Conservation (phyloP, 2,797 vertebrate genomes). For the Borostomias antarcticus region DNA sequence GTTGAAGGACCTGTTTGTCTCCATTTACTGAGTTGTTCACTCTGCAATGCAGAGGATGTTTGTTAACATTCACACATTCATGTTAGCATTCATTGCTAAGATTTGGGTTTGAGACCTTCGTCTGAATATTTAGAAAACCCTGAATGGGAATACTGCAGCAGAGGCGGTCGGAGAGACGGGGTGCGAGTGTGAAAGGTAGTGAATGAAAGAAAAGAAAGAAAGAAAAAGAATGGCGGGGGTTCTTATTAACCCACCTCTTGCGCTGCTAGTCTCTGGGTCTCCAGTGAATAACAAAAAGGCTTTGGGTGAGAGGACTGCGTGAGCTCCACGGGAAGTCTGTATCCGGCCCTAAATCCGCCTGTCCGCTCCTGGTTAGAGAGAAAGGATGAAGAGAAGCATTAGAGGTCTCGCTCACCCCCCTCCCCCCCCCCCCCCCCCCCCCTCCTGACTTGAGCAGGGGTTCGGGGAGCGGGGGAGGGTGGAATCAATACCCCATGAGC, state of each 20-base stretch:
- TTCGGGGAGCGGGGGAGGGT: conserved; percentile 24
- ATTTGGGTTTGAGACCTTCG: too few relatives aligned
- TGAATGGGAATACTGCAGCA: not conserved
- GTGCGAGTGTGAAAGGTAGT: not conserved
- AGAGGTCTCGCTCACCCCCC: conserved; percentile 20
- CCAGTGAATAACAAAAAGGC: conserved; percentile 16
- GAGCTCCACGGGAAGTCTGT: not conserved
- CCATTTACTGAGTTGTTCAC: too few relatives aligned
- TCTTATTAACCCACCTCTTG: conserved; percentile 8
- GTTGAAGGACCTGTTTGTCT: too few relatives aligned
- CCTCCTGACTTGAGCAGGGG: conserved; percentile 39
- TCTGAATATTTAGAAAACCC: too few relatives aligned
- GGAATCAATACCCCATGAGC: conserved; percentile 56
- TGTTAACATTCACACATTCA: too few relatives aligned
- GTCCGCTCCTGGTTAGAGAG: conserved; percentile 17
- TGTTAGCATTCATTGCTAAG: too few relatives aligned
- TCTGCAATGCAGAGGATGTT: too few relatives aligned
- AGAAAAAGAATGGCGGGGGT: not conserved
- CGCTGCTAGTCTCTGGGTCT: not conserved
- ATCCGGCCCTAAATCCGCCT: conserved; percentile 48
- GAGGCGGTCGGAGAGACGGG: not conserved
- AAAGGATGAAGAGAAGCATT: conserved; percentile 39
- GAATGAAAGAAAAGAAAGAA: conserved; percentile 1
- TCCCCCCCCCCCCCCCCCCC: conserved; percentile 4
- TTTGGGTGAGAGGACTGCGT: not conserved